These are phyloP conservation scores for Chorisops tibialis DNA, from an alignment of 2,888 invertebrate genomes.

Conservation along the genomic window DNA sequence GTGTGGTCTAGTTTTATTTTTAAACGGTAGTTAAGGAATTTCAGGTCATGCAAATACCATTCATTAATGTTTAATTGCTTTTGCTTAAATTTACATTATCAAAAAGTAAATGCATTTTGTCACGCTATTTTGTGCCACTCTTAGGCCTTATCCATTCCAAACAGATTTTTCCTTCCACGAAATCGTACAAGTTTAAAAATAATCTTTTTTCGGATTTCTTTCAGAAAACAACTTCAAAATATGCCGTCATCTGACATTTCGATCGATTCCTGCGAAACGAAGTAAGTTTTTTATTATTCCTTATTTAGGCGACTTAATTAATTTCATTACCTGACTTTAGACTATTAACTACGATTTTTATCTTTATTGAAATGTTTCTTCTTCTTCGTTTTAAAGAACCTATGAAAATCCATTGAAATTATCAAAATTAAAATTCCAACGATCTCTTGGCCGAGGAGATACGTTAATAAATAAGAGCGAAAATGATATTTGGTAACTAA, in stretches of 20 bases:
- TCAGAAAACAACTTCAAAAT: constrained; percentile 25
- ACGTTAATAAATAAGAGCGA: constrained; percentile 6
- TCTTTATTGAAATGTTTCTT: neutral
- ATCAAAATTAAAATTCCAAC: constrained; percentile 16
- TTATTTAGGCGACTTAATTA: neutral
- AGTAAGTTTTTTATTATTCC: constrained; percentile 11
- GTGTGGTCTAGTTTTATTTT: too few species aligned
- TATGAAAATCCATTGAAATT: constrained; percentile 17
- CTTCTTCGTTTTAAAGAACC: constrained; percentile 9
- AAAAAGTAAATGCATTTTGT: constrained; percentile 10
- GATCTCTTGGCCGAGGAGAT: constrained; percentile 18
- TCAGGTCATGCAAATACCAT: too few species aligned
- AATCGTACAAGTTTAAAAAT: neutral
- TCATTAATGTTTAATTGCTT: too few species aligned
- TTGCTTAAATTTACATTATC: too few species aligned
- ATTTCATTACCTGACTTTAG: neutral
- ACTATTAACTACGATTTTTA: neutral
- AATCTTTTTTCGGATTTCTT: neutral
- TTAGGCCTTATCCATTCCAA: constrained; percentile 1
- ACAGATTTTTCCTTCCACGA: neutral
- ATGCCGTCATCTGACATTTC: constrained; percentile 29
- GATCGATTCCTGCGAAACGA: constrained; percentile 21
- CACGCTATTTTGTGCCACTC: constrained; percentile 15
- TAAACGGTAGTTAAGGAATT: too few species aligned
- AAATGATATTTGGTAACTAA: constrained; percentile 14